Base-by-base conservation (phyloP, 2,888 invertebrate genomes). In the Dromius quadrimaculatus region DNA sequence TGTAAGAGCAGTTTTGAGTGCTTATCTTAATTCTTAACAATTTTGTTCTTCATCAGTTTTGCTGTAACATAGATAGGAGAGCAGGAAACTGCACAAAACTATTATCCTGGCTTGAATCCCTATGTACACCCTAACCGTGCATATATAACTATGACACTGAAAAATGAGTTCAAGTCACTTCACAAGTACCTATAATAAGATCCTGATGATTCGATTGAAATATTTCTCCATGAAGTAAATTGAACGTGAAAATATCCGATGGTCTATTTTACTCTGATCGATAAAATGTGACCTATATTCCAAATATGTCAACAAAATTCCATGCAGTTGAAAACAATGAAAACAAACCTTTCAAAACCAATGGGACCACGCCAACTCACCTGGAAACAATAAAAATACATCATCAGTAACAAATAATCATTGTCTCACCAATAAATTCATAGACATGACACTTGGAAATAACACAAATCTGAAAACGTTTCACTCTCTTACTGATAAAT, bases 301-400 rank as follows among this genome's bases (percentile, higher is more conserved):
- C 6, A 15, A 47, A 54, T 28, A 28, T 54, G 50, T 54, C 23
- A 54, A 43, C 17, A 43, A 17, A 43, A 19, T 43, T 43, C 9
- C 1, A 1, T 43, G 43, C 3, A 15, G 6, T 15, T 43, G 15
- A 41, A 47, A 47, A 64, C 50, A 32, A 32, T 36, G 20, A 64
- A 28, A 47, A 63, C 11, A 22, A 34, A 45, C 38, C 47, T 64
- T 47, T 36, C 50, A 41, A 23, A 20, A 11, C 28, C n/a, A 19
- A 34, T 34, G 36, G n/a, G n/a, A 64, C 6, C 15, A 22, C 22
- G 11, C 15, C 34, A 5, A 32, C 64, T 64, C 47, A 64, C 64
- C 64, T 64, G 50, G n/a, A 9, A 64, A 64, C 64, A 64, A 64
- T 32, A 64, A 50, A 63, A 50, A 47, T 9, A 8, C 5, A 59